Conservation (phyloP, 1,140 invertebrate species). For the Alviniconcha marisindica region DNA sequence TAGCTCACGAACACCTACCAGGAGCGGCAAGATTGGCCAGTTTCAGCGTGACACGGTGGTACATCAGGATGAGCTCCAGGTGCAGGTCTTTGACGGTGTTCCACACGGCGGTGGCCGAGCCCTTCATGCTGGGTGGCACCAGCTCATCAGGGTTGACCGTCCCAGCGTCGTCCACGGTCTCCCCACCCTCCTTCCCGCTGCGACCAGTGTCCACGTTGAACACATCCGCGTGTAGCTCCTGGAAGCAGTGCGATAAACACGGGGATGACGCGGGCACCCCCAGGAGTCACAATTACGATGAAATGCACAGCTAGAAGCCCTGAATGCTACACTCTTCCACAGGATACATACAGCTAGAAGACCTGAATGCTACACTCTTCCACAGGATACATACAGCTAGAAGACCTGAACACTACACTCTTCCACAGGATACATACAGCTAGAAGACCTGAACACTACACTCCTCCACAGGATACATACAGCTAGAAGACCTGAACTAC, state of each 20-base stretch:
- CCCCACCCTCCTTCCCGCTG: conserved; percentile 40
- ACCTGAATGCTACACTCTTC: too few species aligned
- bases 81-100: conserved; percentile 74
- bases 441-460: too few species aligned
- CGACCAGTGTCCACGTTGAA: conserved; percentile 54
- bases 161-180: conserved; percentile 35
- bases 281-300: neutral
- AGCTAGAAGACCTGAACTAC: too few species aligned
- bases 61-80: conserved; percentile 73
- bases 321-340: too few species aligned
- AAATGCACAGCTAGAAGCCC: too few species aligned
- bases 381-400: too few species aligned
- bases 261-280: neutral
- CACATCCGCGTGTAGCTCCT: conserved; percentile 72
- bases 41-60: conserved; percentile 73
- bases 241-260: neutral
- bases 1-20: neutral
- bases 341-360: too few species aligned
- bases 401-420: too few species aligned
- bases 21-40: conserved; percentile 57
- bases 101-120: conserved; percentile 66
- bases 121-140: conserved; percentile 52
- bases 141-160: conserved; percentile 48
- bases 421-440: too few species aligned
- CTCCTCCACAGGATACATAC: too few species aligned